These are phyloP conservation scores for Lithobates sylvaticus DNA, from an alignment of 2,797 vertebrate genomes.

Conservation along the genomic window DNA sequence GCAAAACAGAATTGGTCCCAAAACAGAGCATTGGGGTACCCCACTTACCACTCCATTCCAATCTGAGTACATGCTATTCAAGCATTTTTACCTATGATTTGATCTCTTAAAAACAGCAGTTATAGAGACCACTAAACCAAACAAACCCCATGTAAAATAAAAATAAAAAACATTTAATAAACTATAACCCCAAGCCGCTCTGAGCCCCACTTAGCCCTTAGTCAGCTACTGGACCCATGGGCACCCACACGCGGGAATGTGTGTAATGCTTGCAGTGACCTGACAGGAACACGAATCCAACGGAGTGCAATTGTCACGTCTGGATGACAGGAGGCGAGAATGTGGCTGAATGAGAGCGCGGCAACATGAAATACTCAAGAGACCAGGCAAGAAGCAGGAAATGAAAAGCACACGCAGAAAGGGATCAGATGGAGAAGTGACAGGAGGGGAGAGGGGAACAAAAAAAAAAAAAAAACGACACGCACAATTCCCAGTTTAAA, in stretches of 20 bases:
- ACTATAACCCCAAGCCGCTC: too few species aligned
- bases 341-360: conserved; percentile 14
- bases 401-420: conserved; percentile 27
- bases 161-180: not conserved
- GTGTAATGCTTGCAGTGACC: conserved; percentile 11
- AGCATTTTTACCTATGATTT: too few species aligned
- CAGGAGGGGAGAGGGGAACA: not conserved
- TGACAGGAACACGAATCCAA: conserved; percentile 33
- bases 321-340: conserved; percentile 29
- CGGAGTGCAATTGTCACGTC: conserved; percentile 22
- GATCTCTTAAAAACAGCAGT: not conserved
- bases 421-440: conserved; percentile 1
- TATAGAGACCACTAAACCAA: not conserved
- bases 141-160: too few species aligned
- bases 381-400: conserved; percentile 23
- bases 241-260: not conserved
- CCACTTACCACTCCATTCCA: too few species aligned
- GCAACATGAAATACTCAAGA: conserved; percentile 21
- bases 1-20: too few species aligned
- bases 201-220: too few species aligned
- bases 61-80: too few species aligned
- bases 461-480: not conserved
- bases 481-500: not conserved
- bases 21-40: too few species aligned
- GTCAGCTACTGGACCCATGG: not conserved